phyloP scores from a whole-genome alignment of 2,113 vertebrate genomes.

The Anseranas semipalmata region DNA sequence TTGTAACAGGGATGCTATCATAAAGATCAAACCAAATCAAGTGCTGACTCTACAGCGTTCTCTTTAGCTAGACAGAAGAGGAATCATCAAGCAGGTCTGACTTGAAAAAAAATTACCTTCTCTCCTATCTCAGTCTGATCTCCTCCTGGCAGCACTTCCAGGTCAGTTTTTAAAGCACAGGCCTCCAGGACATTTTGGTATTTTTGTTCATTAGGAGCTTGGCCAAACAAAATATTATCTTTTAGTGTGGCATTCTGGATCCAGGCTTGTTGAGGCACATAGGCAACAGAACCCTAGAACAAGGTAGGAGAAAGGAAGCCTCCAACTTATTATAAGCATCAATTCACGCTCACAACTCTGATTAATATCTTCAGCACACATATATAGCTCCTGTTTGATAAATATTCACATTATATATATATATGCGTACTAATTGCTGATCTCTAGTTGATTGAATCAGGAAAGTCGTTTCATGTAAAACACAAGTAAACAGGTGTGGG shows the following conservation, averaged over 20 bases:
- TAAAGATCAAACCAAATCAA: neutral
- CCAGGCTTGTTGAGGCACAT: conserved; percentile 96
- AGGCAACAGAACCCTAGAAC: conserved; percentile 91
- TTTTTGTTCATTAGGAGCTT: conserved; percentile 79
- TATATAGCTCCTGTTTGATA: neutral
- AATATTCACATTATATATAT: neutral
- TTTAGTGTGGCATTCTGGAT: conserved; percentile 94
- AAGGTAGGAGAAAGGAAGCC: neutral
- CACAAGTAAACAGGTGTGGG: neutral
- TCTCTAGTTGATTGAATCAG: neutral
- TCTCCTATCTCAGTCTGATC: conserved; percentile 97
- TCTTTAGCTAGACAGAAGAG: neutral
- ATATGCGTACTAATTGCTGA: neutral
- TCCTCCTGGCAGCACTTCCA: conserved; percentile 90
- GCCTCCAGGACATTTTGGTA: conserved; percentile 87
- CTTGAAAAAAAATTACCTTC: conserved; percentile 80
- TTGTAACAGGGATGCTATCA: neutral
- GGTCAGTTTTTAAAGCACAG: conserved; percentile 90
- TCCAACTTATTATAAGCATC: neutral
- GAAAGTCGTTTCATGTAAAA: neutral
- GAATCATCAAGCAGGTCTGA: neutral
- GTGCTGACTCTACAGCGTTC: neutral
- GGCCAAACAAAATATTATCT: conserved; percentile 95
- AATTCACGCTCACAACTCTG: neutral
- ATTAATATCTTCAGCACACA: neutral